These are phyloP conservation scores for Drosophila testacea DNA, from an alignment of 2,888 invertebrate species.

Conservation along the genomic window DNA sequence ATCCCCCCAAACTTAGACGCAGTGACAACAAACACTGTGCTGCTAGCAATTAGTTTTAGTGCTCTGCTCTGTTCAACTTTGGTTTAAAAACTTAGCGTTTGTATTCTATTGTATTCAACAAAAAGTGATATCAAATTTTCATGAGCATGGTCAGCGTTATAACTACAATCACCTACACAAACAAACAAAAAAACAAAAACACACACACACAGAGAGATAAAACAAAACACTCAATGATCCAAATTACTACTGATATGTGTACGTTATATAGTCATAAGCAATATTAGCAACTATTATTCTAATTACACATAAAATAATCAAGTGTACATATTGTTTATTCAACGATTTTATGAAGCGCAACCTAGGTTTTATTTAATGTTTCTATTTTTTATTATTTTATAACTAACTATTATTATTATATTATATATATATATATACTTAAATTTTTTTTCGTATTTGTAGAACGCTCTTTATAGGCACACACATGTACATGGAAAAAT, in stretches of 20 bases:
- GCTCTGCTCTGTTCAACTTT: slow-evolving; percentile 39
- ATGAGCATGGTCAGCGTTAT: slow-evolving; percentile 71
- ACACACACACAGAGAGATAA: slow-evolving; percentile 25
- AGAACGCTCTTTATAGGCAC: slow-evolving; percentile 31
- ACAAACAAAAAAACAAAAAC: slow-evolving; percentile 11
- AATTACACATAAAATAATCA: slow-evolving; percentile 36
- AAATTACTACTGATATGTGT: slow-evolving; percentile 76
- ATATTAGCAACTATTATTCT: slow-evolving; percentile 73
- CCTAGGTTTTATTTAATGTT: slow-evolving; percentile 59
- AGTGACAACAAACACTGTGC: slow-evolving; percentile 12
- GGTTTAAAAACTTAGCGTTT: slow-evolving; percentile 35
- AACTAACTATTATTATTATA: slow-evolving; percentile 15
- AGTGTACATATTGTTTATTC: slow-evolving; percentile 65
- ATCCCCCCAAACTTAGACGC: slow-evolving; percentile 28
- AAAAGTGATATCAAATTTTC: slow-evolving; percentile 72
- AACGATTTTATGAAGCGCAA: slow-evolving; percentile 71
- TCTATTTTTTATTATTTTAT: slow-evolving; percentile 31
- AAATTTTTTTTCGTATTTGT: slow-evolving; percentile 38
- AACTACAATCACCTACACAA: slow-evolving; percentile 56
- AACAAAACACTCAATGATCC: slow-evolving; percentile 63
- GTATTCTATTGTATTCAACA: slow-evolving; percentile 44
- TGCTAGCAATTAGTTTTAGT: slow-evolving; percentile 15
- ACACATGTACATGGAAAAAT: slow-evolving; percentile 54
- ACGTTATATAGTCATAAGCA: slow-evolving; percentile 80
- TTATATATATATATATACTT: slow-evolving; percentile 22